phyloP scores from a whole-genome alignment of 2,888 invertebrate species.

The Thecophora atra region DNA sequence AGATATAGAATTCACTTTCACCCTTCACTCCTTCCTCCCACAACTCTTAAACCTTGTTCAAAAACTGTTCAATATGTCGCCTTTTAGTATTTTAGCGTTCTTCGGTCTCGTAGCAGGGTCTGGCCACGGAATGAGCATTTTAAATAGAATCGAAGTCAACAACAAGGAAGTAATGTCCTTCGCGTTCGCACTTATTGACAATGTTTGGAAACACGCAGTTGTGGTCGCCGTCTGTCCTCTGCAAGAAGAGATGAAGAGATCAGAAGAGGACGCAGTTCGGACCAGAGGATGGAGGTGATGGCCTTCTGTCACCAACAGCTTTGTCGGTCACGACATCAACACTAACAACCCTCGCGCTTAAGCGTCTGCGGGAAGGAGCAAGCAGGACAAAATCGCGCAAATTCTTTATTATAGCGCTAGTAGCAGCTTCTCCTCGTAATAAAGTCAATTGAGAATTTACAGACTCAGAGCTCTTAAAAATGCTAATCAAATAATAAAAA shows the following conservation, averaged over 20 bases:
- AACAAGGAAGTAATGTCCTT: slow-evolving; percentile 58
- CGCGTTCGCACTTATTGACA: slow-evolving; percentile 24
- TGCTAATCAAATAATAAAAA: slow-evolving; percentile 62
- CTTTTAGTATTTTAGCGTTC: slow-evolving; percentile 50
- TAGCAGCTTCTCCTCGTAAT: not conserved
- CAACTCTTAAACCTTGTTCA: not conserved
- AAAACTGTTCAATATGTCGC: slow-evolving; percentile 56
- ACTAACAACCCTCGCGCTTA: slow-evolving; percentile 43
- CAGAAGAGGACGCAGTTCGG: no score
- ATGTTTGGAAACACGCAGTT: not conserved
- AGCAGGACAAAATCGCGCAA: slow-evolving; percentile 48
- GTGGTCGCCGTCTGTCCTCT: no score
- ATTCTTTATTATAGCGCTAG: no score
- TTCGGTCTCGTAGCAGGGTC: not conserved
- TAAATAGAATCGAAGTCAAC: slow-evolving; percentile 48
- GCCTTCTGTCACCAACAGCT: no score
- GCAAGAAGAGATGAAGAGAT: no score
- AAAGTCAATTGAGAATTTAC: slow-evolving; percentile 47
- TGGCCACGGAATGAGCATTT: slow-evolving; percentile 52
- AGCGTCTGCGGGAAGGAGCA: slow-evolving; percentile 56
- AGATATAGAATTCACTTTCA: not conserved
- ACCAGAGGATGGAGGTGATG: no score
- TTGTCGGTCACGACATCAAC: slow-evolving; percentile 29
- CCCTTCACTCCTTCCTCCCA: no score
- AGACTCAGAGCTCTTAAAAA: slow-evolving; percentile 39